These are phyloP conservation scores for Scaptodrosophila latifasciaeformis DNA, from an alignment of 2,888 invertebrate species.

Conservation along the genomic window DNA sequence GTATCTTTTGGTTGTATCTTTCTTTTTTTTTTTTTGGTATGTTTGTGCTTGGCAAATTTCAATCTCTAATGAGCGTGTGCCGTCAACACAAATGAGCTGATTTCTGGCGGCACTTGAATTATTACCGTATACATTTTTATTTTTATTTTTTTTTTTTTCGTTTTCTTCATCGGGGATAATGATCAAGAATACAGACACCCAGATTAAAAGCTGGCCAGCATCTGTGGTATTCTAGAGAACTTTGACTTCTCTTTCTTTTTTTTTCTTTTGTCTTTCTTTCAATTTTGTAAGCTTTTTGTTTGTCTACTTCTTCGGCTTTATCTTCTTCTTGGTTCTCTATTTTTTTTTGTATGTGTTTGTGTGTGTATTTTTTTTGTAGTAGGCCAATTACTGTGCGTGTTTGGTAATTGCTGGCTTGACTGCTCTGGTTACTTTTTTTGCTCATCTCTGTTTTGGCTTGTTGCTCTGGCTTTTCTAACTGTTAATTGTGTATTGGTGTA, in stretches of 20 bases:
- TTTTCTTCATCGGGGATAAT: not conserved
- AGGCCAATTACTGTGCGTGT: constrained; percentile 49
- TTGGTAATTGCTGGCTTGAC: constrained; percentile 45
- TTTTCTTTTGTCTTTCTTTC: no score
- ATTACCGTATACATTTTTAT: constrained; percentile 12
- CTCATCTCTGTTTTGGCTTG: no score
- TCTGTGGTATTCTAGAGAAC: no score
- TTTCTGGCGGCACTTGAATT: constrained; percentile 26
- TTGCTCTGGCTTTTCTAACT: no score
- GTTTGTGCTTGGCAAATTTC: not conserved
- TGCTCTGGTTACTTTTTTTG: constrained; percentile 39
- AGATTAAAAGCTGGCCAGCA: no score
- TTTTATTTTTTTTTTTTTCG: not conserved
- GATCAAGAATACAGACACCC: not conserved
- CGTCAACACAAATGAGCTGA: constrained; percentile 15
- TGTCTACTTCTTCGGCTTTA: not conserved
- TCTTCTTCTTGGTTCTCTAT: not conserved
- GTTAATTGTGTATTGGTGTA: no score
- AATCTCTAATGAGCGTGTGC: constrained; percentile 7
- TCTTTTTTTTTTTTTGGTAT: not conserved
- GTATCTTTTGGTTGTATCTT: not conserved
- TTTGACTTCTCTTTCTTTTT: no score
- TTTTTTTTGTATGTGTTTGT: no score
- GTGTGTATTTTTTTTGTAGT: no score
- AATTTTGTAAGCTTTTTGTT: not conserved